Percentiles rank a stretch among this genome's conserved stretches.
phyloP scores from a whole-genome alignment of 2,888 invertebrate genomes.

The Cephus pulcher region DNA sequence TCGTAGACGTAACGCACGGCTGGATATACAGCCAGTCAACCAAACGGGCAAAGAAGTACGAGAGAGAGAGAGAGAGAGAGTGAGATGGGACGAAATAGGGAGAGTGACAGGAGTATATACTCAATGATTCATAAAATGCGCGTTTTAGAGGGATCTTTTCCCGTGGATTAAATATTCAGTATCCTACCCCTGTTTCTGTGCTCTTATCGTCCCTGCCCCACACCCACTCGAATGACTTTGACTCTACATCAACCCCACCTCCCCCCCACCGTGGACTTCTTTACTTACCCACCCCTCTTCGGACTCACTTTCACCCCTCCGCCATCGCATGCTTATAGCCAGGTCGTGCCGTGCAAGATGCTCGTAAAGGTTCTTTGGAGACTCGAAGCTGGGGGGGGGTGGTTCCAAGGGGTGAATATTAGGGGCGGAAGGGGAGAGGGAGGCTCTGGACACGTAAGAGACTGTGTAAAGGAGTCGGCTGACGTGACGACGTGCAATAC shows the following conservation, averaged over 20 bases:
- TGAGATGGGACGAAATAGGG: conserved; percentile 16
- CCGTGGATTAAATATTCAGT: conserved; percentile 51
- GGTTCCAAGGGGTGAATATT: too few relatives aligned
- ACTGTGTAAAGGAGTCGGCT: too few relatives aligned
- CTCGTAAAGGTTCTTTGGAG: conserved; percentile 21
- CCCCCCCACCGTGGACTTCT: conserved; percentile 18
- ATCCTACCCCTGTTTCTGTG: conserved; percentile 15
- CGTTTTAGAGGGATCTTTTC: conserved; percentile 49
- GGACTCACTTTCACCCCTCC: conserved; percentile 6
- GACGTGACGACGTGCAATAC: too few relatives aligned
- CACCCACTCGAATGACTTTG: too few relatives aligned
- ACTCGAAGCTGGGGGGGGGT: neutral
- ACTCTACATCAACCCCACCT: conserved; percentile 3
- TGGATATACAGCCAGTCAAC: neutral
- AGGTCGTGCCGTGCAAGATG: conserved; percentile 4
- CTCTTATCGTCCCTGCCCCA: neutral
- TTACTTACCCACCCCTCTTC: conserved; percentile 21
- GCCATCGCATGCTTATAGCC: neutral
- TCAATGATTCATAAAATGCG: conserved; percentile 57
- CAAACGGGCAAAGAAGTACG: neutral
- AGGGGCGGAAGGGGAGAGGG: too few relatives aligned
- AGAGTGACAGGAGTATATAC: conserved; percentile 20
- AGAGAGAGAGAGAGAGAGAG: conserved; percentile 8
- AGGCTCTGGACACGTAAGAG: too few relatives aligned
- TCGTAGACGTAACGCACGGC: neutral